Base-by-base conservation (phyloP, 2,797 vertebrate genomes). In the Mallotus villosus region DNA sequence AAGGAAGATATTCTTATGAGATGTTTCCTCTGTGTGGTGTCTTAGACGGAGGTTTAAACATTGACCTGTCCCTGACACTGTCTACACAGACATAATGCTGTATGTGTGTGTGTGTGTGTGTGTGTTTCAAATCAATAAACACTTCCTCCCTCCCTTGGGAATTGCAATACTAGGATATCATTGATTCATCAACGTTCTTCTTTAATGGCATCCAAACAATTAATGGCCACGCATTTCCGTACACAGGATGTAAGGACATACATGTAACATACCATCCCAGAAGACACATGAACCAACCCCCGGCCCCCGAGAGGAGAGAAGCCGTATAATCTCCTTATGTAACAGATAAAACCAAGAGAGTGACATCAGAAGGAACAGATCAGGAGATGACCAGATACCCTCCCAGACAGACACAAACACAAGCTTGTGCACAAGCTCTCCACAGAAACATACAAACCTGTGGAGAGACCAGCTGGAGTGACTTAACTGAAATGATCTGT, bases 51-150 rank as follows among this genome's bases (percentile, higher is more conserved):
- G 6, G 64, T 49, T 76, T 83, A 78, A 65, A 81, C 68, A 69
- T 8, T 88, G 86, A 89, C 85, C 85, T 62, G 88, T 85, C 86
- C 86, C 51, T 86, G 87, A 90, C 87, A 84, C 84, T 1, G 69
- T 73, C 75, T 81, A 71, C 57, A 70, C 4, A 67, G 75, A 12
- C 75, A 27, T 77, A 70, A 58, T 78, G 79, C 78, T 82, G 29
- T 63, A 76, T 21, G 70, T 85, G 82, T 84, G 82, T 59, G 21
- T 59, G 58, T 61, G 61, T 34, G 32, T 61, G 34, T 63, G 60
- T 21, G 25, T 55, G 37, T 11, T 49, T 14, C 8, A 70, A 70
- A 78, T 74, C 72, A 85, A 84, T 76, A 72, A 66, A 68, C 41
- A 80, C 24, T 25, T 27, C 58, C 2, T 29, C 3, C 19, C n/a